Evolutionary conservation across 2,797 vertebrate species (phyloP), one percentile per base, ranked within the genome.

Genomic region (Muscicapa comitata): DNA sequence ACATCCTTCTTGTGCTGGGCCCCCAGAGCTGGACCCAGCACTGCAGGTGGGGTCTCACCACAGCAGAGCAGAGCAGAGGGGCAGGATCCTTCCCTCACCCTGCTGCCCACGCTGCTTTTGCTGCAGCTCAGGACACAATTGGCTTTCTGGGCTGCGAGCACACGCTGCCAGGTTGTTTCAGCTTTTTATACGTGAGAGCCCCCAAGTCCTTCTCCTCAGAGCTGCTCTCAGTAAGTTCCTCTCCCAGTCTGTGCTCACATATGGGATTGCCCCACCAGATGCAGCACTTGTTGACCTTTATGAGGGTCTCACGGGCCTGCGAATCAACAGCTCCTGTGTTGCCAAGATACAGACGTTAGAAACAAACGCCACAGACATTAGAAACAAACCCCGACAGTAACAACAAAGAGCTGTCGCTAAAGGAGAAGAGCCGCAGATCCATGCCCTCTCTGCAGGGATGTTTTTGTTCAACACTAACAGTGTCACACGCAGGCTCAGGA

Each of bases 341-440:
- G 83, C 88, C 26, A 65, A 67, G 63, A 85, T 37, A 82, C 50
- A 80, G 59, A 29, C 11, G 26, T 11, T 28, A 20, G 59, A 13
- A 47, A 53, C 75, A 62, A 37, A 3, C 1, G 37, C 37, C 37
- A 82, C 47, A 83, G 59, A 29, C 11, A 28, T 11, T 28, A 20
- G 59, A 13, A 47, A 57, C 75, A 62, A 37, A 3, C 1, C 13
- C 14, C 47, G 74, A 33, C 37, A 57, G 21, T 2, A 47, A 50
- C 76, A 81, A 72, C 50, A 31, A 72, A 84, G 89, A 54, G 66
- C 76, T 94, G 62, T 79, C 88, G 21, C 37, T 35, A 9, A 28
- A 33, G 88, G 33, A 58, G 58, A 47, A 45, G 74, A 75, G 43
- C 63, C 14, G 20, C 5, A 2, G n/a, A 43, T 54, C 54, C 1